Percentiles rank a stretch among this genome's conserved stretches.
Conservation (phyloP, 2,888 invertebrate species). For the Drosophila mimica region DNA sequence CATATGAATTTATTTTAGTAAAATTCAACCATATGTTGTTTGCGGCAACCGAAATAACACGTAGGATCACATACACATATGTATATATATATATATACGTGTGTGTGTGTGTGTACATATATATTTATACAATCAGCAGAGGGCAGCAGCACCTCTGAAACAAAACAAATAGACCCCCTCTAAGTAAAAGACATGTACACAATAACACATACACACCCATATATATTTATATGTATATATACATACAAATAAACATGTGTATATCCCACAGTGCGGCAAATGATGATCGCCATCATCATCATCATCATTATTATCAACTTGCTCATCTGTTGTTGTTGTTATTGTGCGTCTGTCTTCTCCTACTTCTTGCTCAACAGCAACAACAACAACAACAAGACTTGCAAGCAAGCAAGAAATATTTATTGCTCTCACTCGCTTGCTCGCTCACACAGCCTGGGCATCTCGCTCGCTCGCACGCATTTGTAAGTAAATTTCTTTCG, state of each 20-base stretch:
- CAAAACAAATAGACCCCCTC: slow-evolving; percentile 82
- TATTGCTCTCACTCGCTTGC: slow-evolving; percentile 52
- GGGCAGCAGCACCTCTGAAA: slow-evolving; percentile 69
- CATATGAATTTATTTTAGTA: slow-evolving; percentile 65
- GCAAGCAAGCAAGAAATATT: slow-evolving; percentile 42
- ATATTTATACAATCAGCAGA: slow-evolving; percentile 54
- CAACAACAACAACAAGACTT: slow-evolving; percentile 27
- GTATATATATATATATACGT: neutral
- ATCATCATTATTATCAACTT: slow-evolving; percentile 43
- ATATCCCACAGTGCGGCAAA: slow-evolving; percentile 44
- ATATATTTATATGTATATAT: neutral
- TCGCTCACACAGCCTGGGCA: slow-evolving; percentile 22
- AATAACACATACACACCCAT: slow-evolving; percentile 57
- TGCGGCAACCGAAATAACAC: slow-evolving; percentile 74
- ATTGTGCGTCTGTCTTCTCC: slow-evolving; percentile 44
- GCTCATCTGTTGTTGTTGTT: slow-evolving; percentile 36
- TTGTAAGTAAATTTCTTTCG: slow-evolving; percentile 58
- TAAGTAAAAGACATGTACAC: slow-evolving; percentile 77
- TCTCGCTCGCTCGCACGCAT: slow-evolving; percentile 38
- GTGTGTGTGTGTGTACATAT: no score
- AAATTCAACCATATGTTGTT: slow-evolving; percentile 77
- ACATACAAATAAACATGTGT: slow-evolving; percentile 40
- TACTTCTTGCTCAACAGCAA: slow-evolving; percentile 55
- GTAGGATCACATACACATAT: slow-evolving; percentile 62
- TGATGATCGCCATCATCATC: slow-evolving; percentile 45